Conservation (phyloP, 2,113 vertebrate species). For the Notiomystis cincta region DNA sequence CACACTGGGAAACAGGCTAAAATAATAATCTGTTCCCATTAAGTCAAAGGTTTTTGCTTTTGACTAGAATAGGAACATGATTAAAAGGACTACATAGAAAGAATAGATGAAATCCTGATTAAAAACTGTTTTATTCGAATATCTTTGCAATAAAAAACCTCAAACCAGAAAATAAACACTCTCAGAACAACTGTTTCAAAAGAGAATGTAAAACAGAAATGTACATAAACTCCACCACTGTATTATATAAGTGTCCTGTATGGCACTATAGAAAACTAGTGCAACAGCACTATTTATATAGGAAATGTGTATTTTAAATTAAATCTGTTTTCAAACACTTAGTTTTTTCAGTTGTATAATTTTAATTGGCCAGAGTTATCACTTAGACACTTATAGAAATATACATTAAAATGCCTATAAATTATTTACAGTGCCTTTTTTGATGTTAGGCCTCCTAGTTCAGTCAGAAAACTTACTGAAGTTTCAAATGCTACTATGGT, state of each 20-base stretch:
- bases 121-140: slow-evolving; percentile 33
- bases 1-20: not conserved
- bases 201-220: not conserved
- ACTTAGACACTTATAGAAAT: not conserved
- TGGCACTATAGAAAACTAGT: not conserved
- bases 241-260: not conserved
- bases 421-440: not conserved
- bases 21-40: slow-evolving; percentile 24
- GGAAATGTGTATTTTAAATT: not conserved
- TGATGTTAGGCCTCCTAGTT: not conserved
- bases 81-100: slow-evolving; percentile 5
- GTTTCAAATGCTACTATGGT: not conserved
- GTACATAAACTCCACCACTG: not conserved
- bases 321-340: not conserved
- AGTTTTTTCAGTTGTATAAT: not conserved
- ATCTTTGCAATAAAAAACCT: not conserved
- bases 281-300: not conserved
- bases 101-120: not conserved
- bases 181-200: not conserved
- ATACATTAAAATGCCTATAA: not conserved
- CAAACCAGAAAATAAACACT: slow-evolving; percentile 1
- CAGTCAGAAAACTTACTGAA: not conserved
- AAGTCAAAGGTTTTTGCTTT: slow-evolving; percentile 16
- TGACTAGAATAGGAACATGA: not conserved
- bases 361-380: not conserved